A percentile compares a stretch with the other conserved stretches of the same genome.
phyloP scores from a whole-genome alignment of 1,140 invertebrate species.

The Trichonephila inaurata region DNA sequence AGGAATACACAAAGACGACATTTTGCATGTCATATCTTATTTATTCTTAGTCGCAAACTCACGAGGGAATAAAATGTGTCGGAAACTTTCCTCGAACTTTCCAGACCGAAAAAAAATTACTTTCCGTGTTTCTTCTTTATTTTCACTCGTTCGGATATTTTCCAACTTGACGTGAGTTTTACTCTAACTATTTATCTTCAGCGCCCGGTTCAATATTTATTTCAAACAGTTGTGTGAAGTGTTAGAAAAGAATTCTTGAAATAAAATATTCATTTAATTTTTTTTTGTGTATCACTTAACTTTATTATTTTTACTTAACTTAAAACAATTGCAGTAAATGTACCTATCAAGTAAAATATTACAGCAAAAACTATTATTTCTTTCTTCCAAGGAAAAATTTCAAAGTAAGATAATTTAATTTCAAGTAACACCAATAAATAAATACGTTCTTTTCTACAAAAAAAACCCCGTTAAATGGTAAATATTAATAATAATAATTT shows the following conservation, averaged over 20 bases:
- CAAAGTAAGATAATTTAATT: no score
- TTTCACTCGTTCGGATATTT: not conserved
- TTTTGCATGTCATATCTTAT: not conserved
- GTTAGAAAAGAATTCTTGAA: not conserved
- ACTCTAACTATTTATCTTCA: not conserved
- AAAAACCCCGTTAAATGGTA: no score
- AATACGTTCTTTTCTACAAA: no score
- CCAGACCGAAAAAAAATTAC: not conserved
- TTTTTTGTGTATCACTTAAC: not conserved
- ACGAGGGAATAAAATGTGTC: not conserved
- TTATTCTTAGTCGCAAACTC: not conserved
- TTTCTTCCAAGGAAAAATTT: no score
- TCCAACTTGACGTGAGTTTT: slow-evolving; percentile 1
- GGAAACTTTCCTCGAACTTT: not conserved
- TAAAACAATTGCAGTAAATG: no score
- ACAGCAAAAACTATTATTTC: no score
- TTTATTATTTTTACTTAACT: not conserved
- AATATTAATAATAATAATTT: no score
- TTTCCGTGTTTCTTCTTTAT: not conserved
- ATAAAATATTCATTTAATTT: not conserved
- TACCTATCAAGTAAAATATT: no score
- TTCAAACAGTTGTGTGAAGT: not conserved
- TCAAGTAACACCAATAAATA: no score
- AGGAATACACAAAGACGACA: not conserved
- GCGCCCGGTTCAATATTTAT: not conserved